Evolutionary conservation across 2,113 vertebrate species (phyloP), one percentile per base, ranked within the genome.

Genomic region (Mus spicilegus): DNA sequence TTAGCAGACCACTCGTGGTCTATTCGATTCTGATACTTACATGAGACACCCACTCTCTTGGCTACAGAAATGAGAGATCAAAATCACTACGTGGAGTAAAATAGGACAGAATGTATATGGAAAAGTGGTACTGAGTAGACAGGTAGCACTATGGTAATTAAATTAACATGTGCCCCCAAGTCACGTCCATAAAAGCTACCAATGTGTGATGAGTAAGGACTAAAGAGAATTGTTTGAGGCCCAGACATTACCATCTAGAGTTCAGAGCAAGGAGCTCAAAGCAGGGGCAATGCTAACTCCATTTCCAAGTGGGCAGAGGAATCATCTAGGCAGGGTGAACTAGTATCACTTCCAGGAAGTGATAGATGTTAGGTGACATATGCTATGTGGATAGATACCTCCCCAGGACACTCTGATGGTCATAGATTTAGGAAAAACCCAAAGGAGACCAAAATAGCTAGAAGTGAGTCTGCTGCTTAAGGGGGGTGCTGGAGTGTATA

Each of bases 51-150:
- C 90, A 95, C 0, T 0, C 82, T 97, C 75, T 96, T 88, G 13
- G 19, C 65, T 19, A 97, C 98, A 97, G 96, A 97, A 96, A 98
- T 97, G 98, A 87, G 90, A 70, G 84, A 97, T 39, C 72, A 96
- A 98, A 98, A 97, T 96, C 96, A 88, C 81, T 70, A 76, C 95
- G 93, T 96, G 88, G 77, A 97, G 95, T 92, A 93, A 98, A 97
- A 96, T 63, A 95, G 97, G 96, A 0, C 9, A 93, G 87, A 95
- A 96, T 80, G 70, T 0, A 7, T 89, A 87, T 87, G 89, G 95
- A 97, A 96, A 93, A 73, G 73, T 89, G 77, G 93, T 36, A 95
- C 87, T 75, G 61, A 90, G 93, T 89, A 89, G 93, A 91, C 96
- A 97, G 93, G 70, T 56, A 54, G 95, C 36, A 20, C 22, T 11